phyloP scores from a whole-genome alignment of 2,888 invertebrate species.

The Stenichneumon culpator region DNA sequence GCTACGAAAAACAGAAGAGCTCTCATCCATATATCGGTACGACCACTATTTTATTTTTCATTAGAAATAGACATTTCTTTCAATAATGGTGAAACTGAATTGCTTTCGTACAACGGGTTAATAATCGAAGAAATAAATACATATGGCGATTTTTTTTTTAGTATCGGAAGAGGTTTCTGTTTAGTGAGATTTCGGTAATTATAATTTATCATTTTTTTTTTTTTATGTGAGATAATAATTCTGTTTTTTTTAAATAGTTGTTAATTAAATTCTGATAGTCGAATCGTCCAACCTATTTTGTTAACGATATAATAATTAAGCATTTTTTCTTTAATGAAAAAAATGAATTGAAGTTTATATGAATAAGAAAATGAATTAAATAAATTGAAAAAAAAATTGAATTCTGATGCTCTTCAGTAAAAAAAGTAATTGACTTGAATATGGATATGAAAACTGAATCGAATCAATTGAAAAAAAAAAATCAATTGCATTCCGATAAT shows the following conservation, averaged over 20 bases:
- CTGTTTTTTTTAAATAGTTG: no score
- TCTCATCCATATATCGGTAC: neutral
- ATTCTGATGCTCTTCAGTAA: neutral
- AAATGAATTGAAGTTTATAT: neutral
- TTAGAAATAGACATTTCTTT: neutral
- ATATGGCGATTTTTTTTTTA: no score
- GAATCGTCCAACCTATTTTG: no score
- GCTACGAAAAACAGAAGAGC: neutral
- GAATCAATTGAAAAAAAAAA: no score
- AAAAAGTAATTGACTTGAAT: neutral
- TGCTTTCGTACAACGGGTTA: no score
- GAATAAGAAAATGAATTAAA: neutral
- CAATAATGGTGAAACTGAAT: no score
- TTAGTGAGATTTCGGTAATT: no score
- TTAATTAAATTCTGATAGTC: no score
- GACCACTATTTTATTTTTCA: neutral
- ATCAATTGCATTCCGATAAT: neutral
- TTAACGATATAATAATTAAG: neutral
- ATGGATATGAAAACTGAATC: neutral
- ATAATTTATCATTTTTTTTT: no score
- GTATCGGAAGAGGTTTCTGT: neutral
- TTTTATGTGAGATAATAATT: no score
- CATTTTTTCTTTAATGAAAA: neutral
- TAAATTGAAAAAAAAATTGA: no score
- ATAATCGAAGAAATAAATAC: neutral